Base-by-base conservation (phyloP, 2,797 vertebrate genomes). In the Centroberyx gerrardi region DNA sequence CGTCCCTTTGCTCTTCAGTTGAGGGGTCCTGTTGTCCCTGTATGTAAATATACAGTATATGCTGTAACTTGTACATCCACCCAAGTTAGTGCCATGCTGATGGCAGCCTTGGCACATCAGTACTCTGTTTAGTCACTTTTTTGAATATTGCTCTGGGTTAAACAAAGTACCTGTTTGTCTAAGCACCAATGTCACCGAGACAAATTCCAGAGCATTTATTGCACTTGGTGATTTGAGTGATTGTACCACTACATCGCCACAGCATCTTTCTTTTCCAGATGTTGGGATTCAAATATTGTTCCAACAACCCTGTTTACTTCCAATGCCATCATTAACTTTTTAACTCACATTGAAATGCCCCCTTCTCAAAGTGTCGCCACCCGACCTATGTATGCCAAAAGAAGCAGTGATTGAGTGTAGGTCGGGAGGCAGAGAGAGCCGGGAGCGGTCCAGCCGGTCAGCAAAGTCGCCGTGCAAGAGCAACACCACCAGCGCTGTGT, bases 401-500 rank as follows among this genome's bases (percentile, higher is more conserved):
- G 8, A 82, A 65, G 12, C 62, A 62, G 48, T 31, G 51, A 44
- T 29, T 42, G n/a, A 54, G 46, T 52, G 40, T 68, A 69, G 75
- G 66, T 67, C 49, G 33, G 68, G 49, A 68, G 17, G 66, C 65
- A 49, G 58, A 74, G 38, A 54, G 40, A 60, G 72, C 62, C 68
- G 31, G 44, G 33, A 76, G 68, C 29, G 64, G 52, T 62, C 51
- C 48, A 76, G 70, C 62, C 81, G 72, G 72, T 76, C 70, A 80
- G 75, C 73, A 60, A 76, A 76, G 80, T 74, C 67, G 64, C 51
- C 22, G 2, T 77, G 80, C 69, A 80, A 80, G 83, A 75, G 78
- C 73, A 85, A 87, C 78, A 87, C 49, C 58, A 33, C 38, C 68
- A 62, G 62, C 64, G 13, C 63, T 75, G 67, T 56, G 51, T 22